Conservation (phyloP, 2,797 vertebrate genomes). For the Neostethus bicornis region DNA sequence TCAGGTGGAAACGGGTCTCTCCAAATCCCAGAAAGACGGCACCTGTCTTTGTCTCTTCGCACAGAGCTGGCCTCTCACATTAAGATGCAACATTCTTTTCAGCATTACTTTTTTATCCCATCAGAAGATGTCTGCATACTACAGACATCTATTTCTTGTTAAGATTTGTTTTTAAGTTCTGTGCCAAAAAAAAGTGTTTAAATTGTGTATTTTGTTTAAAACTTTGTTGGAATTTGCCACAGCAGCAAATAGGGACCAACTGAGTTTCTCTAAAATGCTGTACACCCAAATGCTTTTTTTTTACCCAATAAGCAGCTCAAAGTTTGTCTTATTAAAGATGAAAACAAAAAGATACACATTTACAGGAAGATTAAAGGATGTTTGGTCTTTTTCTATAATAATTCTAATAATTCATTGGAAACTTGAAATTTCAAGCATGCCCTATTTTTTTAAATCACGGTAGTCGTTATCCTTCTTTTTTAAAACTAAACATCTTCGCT, state of each 20-base stretch:
- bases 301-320: not conserved
- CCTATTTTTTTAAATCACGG: too few species aligned
- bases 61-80: constrained; percentile 72
- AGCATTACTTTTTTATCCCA: constrained; percentile 42
- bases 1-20: constrained; percentile 21
- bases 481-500: too few species aligned
- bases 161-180: constrained; percentile 50
- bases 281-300: not conserved
- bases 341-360: not conserved
- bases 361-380: not conserved
- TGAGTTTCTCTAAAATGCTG: constrained; percentile 29
- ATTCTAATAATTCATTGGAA: too few species aligned
- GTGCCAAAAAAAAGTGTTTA: constrained; percentile 26
- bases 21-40: constrained; percentile 37
- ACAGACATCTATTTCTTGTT: constrained; percentile 39
- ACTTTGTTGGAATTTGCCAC: constrained; percentile 28
- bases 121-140: constrained; percentile 36
- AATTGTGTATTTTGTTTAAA: constrained; percentile 30
- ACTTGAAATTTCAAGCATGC: too few species aligned
- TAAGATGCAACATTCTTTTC: constrained; percentile 40
- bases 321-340: not conserved
- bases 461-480: too few species aligned
- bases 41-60: constrained; percentile 55
- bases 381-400: too few species aligned
- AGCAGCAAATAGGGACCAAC: constrained; percentile 55